Base-by-base conservation (phyloP, 2,888 invertebrate genomes). In the Tetranychus truncatus region DNA sequence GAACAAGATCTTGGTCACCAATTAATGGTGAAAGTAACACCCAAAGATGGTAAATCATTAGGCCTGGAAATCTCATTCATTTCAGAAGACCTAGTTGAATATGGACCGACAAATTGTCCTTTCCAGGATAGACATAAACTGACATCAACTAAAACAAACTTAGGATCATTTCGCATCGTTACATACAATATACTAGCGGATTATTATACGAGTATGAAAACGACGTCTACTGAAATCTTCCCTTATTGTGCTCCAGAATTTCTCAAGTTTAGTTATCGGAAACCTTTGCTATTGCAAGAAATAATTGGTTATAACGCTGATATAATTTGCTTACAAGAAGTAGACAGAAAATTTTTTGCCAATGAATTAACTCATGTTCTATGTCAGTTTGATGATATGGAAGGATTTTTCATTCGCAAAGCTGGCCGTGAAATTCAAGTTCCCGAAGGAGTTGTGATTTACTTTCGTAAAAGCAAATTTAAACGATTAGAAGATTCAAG, bases 161-260 rank as follows among this genome's bases (percentile, higher is more conserved):
- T 84, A 18, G 85, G 85, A 79, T 86, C n/a, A 34, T 88, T 92
- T 80, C 87, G 96, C 73, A 87, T 94, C 77, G 87, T 92, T 6
- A 87, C 89, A 0, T 96, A 96, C 81, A 96, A 96, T 82, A 88
- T 95, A 79, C 84, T 97, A 79, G 95, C 96, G 6, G 91, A 94
- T 84, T 83, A 90, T 45, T 97, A 95, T 83, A 89, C 93, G 77
- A 91, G 93, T 82, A 89, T 92, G 0, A 91, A 91, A 77, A 87
- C 86, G 81, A 88, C 90, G 0, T 86, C 89, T 80, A 86, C 85
- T 74, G 85, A 87, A 74, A 84, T 95, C 1, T 91, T 89, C 83
- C 89, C 90, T 0, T 91, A 94, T 80, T 95, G 95, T 81, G 90
- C 92, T 9, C 84, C 88, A 2, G 88, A 91, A 83, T 91, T 90